Conservation (phyloP, 2,888 invertebrate species). For the Palloptera scutellata region DNA sequence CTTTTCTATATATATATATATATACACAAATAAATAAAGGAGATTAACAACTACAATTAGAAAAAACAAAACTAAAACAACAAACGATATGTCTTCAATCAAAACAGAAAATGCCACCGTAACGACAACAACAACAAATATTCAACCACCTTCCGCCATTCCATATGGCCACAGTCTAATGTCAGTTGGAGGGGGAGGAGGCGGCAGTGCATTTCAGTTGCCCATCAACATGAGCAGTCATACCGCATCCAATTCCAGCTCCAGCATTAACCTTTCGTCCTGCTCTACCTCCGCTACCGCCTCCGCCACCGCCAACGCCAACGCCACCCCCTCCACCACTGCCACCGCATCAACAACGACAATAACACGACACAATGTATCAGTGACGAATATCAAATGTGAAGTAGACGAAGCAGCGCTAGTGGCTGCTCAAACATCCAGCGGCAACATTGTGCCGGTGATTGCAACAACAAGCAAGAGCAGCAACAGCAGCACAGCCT, state of each 20-base stretch:
- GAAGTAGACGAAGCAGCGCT: conserved; percentile 54
- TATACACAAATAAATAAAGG: conserved; percentile 23
- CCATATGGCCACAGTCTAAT: conserved; percentile 9
- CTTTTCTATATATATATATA: conserved; percentile 24
- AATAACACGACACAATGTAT: conserved; percentile 68
- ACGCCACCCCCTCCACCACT: conserved; percentile 9
- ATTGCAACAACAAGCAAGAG: conserved; percentile 44
- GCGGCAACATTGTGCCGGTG: conserved; percentile 57
- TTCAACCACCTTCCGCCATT: conserved; percentile 45
- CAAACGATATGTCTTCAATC: conserved; percentile 40
- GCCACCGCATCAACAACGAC: conserved; percentile 40
- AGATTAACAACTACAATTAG: conserved; percentile 7
- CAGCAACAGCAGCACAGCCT: conserved; percentile 39
- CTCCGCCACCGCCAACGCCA: conserved; percentile 30
- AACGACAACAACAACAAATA: conserved; percentile 32
- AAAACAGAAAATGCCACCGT: conserved; percentile 40
- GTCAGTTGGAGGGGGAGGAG: no score
- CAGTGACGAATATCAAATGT: conserved; percentile 81
- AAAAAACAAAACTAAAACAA: conserved; percentile 22
- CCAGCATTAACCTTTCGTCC: conserved; percentile 18
- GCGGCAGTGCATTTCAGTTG: conserved; percentile 34
- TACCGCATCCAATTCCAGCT: conserved; percentile 38
- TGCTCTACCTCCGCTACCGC: conserved; percentile 16
- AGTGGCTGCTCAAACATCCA: conserved; percentile 40
- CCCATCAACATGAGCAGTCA: conserved; percentile 43